Evolutionary conservation across 2,797 vertebrate genomes (phyloP), one percentile per base, ranked within the genome.

Genomic region (Clarias fuscus): DNA sequence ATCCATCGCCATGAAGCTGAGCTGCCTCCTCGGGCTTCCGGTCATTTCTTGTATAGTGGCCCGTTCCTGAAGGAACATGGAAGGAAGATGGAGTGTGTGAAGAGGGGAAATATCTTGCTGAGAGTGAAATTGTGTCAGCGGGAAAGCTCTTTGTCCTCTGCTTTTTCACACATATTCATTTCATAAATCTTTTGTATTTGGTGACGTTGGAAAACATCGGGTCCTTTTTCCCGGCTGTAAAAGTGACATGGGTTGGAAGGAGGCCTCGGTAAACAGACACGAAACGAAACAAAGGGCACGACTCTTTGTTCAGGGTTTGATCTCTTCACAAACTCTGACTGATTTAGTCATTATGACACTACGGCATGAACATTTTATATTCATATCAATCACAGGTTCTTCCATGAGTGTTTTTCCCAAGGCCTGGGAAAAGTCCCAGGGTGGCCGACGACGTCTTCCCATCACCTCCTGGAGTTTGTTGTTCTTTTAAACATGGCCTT

Each of bases 81-180:
- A 11, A 91, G 88, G 75, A 11, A 91, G 64, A 65, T 78, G 86
- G 33, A 71, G 72, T 88, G 75, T 84, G 88, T 77, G 10, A 89
- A 27, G 85, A 87, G 89, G 91, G 94, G 93, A 92, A 94, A 90
- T 88, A 5, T 43, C 93, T 92, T 0, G 18, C 88, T 0, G 87
- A 91, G 93, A 90, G 90, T 90, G 82, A 7, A 72, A 15, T 61
- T 43, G 77, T 67, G 70, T 67, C 80, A 53, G 83, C 93, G 94
- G 94, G 91, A 91, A 94, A 90, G 90, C 48, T 82, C 90, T 93
- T 95, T 94, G 92, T 94, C 90, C 93, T 92, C 90, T 88, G 64
- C 79, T 3, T 94, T 96, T 96, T 96, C 94, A 93, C 94, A 94
- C 94, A 84, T 93, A 93, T 94, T 95, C 95, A 93, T 94, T 95